These are phyloP conservation scores for Sardina pilchardus DNA, from an alignment of 2,113 vertebrate genomes.

Conservation along the genomic window DNA sequence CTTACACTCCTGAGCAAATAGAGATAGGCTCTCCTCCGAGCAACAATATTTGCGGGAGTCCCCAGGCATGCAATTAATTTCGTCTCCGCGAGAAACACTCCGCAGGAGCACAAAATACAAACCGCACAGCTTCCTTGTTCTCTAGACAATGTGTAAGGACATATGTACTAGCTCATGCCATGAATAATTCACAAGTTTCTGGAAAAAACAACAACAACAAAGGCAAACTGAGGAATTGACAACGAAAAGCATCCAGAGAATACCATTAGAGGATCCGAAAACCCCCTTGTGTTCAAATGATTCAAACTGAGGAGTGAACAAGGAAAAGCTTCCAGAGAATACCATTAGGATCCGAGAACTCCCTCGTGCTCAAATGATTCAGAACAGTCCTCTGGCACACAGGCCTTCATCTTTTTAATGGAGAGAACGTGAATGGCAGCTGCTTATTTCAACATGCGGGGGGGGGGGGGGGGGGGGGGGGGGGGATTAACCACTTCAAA, in stretches of 20 bases:
- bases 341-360: background rate
- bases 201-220: background rate
- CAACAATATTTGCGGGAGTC: conserved; percentile 6
- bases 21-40: background rate
- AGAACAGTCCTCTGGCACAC: background rate
- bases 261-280: background rate
- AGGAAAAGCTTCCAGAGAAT: too few species aligned
- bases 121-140: background rate
- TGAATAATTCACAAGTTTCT: background rate
- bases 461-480: background rate
- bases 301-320: background rate
- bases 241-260: background rate
- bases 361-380: background rate
- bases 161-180: background rate
- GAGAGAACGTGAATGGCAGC: background rate
- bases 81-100: background rate
- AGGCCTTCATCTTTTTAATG: background rate
- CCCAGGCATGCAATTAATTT: background rate
- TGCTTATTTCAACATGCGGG: conserved; percentile 22
- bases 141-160: background rate
- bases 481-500: conserved; percentile 33
- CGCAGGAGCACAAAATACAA: background rate
- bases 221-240: background rate
- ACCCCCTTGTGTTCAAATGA: background rate
- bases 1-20: background rate